Conservation (phyloP, 2,113 vertebrate genomes). For the Prinia subflava region DNA sequence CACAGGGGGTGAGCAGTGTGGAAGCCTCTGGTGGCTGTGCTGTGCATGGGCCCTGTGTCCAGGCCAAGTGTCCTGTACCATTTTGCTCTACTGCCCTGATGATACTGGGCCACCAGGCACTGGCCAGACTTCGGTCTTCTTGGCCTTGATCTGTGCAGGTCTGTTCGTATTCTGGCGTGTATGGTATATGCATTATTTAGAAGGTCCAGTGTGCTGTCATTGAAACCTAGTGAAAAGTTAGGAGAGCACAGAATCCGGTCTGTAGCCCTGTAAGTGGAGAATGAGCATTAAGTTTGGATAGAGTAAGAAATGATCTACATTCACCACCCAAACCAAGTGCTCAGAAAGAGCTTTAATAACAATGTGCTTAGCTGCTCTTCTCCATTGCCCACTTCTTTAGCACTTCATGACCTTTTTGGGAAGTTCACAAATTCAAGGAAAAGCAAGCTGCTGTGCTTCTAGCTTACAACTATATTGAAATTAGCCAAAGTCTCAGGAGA, state of each 20-base stretch:
- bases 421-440: background rate
- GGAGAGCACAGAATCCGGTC: background rate
- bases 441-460: background rate
- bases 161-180: background rate
- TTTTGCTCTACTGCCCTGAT: background rate
- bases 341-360: background rate
- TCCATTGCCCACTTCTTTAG: background rate
- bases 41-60: background rate
- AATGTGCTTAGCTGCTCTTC: background rate
- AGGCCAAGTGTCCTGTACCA: background rate
- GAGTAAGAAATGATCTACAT: background rate
- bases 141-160: background rate
- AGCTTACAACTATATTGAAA: background rate
- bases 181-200: background rate
- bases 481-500: background rate
- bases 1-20: background rate
- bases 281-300: background rate
- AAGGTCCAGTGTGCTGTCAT: background rate
- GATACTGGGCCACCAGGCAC: background rate
- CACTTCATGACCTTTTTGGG: background rate
- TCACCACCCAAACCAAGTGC: background rate
- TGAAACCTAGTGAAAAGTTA: background rate
- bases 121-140: background rate
- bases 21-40: background rate
- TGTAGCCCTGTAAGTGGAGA: background rate